Evolutionary conservation across 2,797 vertebrate genomes (phyloP), one percentile per base, ranked within the genome.

Genomic region (Erithacus rubecula): DNA sequence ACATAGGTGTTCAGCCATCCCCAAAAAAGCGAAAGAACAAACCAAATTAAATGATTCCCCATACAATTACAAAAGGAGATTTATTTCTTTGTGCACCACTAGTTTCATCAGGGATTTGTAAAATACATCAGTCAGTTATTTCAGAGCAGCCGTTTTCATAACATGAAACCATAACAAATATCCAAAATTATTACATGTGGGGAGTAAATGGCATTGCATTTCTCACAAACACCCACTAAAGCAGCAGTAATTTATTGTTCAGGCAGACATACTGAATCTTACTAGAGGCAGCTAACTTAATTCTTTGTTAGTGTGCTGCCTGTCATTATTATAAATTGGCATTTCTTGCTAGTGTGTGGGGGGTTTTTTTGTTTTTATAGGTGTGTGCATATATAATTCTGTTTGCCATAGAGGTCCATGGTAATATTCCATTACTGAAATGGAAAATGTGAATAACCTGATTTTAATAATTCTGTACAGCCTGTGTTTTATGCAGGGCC

Each of bases 341-440:
- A 87, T 92, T 96, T 95, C 55, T 84, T n/a, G 56, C 60, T 80
- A 56, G 92, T 58, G 30, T 90, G 36, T 64, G 44, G n/a, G n/a
- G n/a, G n/a, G 60, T 56, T 62, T 32, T 89, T 27, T 77, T 68
- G 20, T 24, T 93, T 90, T 85, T 90, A 81, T 91, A 88, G 21
- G 51, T 93, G 70, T 64, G 24, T 46, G 8, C 16, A 16, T n/a
- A 30, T 41, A 17, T 34, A 37, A 0, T 2, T 39, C 26, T 47
- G 9, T 37, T 81, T 92, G 21, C 36, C 51, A 51, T 71, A 52
- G 29, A 91, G 3, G 5, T 46, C 55, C 10, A 7, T 34, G 37
- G 43, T 32, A 89, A 55, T 51, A 65, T 49, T 60, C 64, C 39
- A 43, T 71, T 71, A 87, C 62, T 87, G 51, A 87, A 90, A 63